Evolutionary conservation across 2,113 vertebrate genomes (phyloP), one percentile per base, ranked within the genome.

Genomic region (Hippopotamus amphibius): DNA sequence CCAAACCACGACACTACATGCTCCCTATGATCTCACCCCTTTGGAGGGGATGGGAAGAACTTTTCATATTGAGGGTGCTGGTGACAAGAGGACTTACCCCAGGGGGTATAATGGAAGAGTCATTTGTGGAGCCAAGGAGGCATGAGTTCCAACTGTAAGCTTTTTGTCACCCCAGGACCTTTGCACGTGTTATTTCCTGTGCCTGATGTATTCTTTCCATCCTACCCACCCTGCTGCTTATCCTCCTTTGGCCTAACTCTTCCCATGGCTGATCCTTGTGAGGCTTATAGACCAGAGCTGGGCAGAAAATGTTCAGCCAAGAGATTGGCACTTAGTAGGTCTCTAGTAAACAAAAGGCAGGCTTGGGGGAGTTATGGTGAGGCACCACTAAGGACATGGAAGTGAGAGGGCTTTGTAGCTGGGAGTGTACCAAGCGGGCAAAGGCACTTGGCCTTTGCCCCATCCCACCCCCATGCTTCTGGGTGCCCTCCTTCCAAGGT

Each of bases 91-190:
- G 55, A 66, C 48, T 72, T 68, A 28, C 3, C 68, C 61, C 55
- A 1, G 6, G 9, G 2, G 7, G 6, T 33, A 24, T 37, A 17
- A 33, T 22, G 6, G 5, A 82, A 55, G 37, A 71, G 37, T 30
- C 69, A 10, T 66, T 22, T 57, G 55, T n/a, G 50, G 21, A 85
- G 6, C 11, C 16, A 41, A 77, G 14, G 21, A 86, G 37, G 7
- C 14, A 7, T 5, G 41, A 14, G 7, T 26, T 85, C 50, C 21
- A 15, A 22, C 5, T 10, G 41, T 14, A 63, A 84, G 11, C n/a
- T 48, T 16, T 63, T 30, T 71, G n/a, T 74, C 30, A 90, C 76
- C 93, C 79, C 82, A 80, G 93, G 79, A 65, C 88, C 59, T 90
- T 95, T 89, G 61, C 74, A 90, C 33, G 68, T 88, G 63, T 21